phyloP scores from a whole-genome alignment of 2,113 vertebrate genomes.

The Colinus virginianus region DNA sequence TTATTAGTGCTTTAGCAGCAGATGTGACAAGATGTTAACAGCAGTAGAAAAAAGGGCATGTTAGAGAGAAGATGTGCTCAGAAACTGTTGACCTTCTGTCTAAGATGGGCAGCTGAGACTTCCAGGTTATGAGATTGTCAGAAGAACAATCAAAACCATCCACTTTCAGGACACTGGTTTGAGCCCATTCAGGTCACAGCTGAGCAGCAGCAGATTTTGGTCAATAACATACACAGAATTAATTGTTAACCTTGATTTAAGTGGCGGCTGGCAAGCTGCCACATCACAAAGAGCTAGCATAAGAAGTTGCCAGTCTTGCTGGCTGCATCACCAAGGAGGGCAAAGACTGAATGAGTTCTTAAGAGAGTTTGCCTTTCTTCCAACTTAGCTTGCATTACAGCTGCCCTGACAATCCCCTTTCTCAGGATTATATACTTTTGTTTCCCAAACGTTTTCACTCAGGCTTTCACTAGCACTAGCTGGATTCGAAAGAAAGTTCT shows the following conservation, averaged over 20 bases:
- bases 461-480: constrained; percentile 9
- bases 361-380: constrained; percentile 26
- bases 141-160: background rate
- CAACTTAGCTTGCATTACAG: background rate
- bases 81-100: background rate
- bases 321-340: background rate
- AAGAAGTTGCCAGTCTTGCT: constrained; percentile 1
- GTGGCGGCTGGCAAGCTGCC: background rate
- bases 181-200: background rate
- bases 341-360: constrained; percentile 29
- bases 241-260: constrained; percentile 20
- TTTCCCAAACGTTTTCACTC: constrained; percentile 27
- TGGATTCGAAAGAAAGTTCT: constrained; percentile 18
- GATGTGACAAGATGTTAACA: background rate
- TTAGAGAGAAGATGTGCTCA: background rate
- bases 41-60: background rate
- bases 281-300: background rate
- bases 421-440: constrained; percentile 26
- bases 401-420: constrained; percentile 18
- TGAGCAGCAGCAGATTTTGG: background rate
- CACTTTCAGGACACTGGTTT: background rate
- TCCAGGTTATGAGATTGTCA: background rate
- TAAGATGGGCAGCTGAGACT: background rate
- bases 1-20: background rate
- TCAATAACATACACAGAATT: background rate